Percentiles rank a stretch among this genome's conserved stretches.
Conservation (phyloP, 2,888 invertebrate genomes). For the Epirrhoe alternata region DNA sequence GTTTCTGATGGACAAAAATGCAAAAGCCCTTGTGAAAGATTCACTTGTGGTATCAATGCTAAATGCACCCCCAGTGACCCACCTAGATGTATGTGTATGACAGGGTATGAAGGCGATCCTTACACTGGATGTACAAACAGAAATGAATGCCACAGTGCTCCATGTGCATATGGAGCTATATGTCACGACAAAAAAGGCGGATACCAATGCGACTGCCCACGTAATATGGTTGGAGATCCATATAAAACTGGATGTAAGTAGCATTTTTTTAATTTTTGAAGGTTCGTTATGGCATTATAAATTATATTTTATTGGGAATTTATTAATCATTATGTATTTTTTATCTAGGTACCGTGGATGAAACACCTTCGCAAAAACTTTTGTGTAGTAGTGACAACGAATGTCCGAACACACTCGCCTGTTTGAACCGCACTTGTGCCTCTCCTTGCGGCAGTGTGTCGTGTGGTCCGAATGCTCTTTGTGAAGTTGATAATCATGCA, state of each 20-base stretch:
- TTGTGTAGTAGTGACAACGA: constrained; percentile 90
- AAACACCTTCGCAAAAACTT: constrained; percentile 84
- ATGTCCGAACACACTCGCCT: constrained; percentile 92
- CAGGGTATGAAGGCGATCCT: constrained; percentile 94
- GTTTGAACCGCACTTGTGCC: constrained; percentile 91
- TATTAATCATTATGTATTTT: constrained; percentile 3
- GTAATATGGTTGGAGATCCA: constrained; percentile 93
- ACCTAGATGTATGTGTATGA: constrained; percentile 94
- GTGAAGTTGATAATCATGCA: constrained; percentile 94
- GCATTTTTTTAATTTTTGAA: constrained; percentile 1
- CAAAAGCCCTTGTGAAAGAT: constrained; percentile 96
- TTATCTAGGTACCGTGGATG: constrained; percentile 64
- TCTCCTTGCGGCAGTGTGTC: constrained; percentile 92
- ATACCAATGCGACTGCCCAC: constrained; percentile 93
- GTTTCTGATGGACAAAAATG: constrained; percentile 93
- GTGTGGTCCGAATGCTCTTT: constrained; percentile 94
- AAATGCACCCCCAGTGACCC: constrained; percentile 96
- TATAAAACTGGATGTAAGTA: constrained; percentile 92
- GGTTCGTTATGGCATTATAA: not conserved
- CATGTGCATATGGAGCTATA: constrained; percentile 95
- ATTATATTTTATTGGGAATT: not conserved
- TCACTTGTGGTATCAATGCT: constrained; percentile 95
- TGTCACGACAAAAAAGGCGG: constrained; percentile 95
- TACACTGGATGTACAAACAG: constrained; percentile 93
- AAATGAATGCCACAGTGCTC: constrained; percentile 93